A percentile compares a stretch with the other conserved stretches of the same genome.
Evolutionary conservation across 2,797 vertebrate species (phyloP).

Genomic region (Eurystomus glaucurus): DNA sequence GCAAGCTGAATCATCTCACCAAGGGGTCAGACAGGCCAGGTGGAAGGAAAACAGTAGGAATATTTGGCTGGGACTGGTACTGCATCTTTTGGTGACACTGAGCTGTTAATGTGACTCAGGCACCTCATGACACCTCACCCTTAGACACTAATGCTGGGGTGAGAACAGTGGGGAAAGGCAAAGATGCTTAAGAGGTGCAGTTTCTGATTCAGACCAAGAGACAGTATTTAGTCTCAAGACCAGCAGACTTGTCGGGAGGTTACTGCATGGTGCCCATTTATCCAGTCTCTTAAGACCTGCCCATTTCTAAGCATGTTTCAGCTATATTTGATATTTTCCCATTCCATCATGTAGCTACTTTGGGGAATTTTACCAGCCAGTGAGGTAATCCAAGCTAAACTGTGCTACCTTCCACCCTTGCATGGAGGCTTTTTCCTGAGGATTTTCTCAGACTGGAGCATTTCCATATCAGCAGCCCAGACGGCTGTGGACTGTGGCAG

Average conservation of each 20-base stretch:
- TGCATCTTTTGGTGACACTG: background rate
- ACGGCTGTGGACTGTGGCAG: background rate
- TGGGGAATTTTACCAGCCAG: background rate
- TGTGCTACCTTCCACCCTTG: background rate
- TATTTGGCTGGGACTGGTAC: background rate
- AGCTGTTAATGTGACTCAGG: background rate
- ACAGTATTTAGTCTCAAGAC: background rate
- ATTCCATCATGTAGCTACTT: background rate
- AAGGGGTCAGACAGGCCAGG: background rate
- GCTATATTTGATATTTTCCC: background rate
- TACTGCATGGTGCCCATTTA: background rate
- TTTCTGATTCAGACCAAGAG: background rate
- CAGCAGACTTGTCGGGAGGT: background rate
- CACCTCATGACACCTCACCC: background rate
- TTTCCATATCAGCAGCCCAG: background rate
- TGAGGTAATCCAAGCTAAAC: background rate
- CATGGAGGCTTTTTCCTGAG: background rate
- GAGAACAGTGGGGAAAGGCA: background rate
- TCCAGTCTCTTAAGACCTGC: background rate
- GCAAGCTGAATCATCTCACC: background rate
- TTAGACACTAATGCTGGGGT: rapidly evolving
- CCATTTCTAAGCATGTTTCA: background rate
- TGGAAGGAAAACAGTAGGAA: background rate
- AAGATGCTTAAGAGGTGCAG: background rate
- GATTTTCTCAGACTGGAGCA: background rate